A percentile compares a stretch with the other conserved stretches of the same genome.
These are phyloP conservation scores for Eristalis arbustorum DNA, from an alignment of 2,888 invertebrate species.

Conservation along the genomic window DNA sequence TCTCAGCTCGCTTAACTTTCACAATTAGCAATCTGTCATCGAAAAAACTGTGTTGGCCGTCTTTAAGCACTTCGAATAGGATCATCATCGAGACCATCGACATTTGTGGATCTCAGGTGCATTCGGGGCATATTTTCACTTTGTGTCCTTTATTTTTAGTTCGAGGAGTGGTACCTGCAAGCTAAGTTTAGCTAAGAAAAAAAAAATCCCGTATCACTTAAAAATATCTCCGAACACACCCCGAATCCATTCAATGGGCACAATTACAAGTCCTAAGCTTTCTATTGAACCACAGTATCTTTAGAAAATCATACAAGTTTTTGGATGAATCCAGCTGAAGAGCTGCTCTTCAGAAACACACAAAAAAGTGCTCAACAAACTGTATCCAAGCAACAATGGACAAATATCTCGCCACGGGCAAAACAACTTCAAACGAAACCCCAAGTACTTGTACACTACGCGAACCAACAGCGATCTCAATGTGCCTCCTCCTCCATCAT, in stretches of 20 bases:
- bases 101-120: too few species aligned
- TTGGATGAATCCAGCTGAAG: background rate
- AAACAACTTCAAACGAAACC: slow-evolving; percentile 8
- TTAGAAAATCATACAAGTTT: slow-evolving; percentile 3
- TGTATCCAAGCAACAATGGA: slow-evolving; percentile 9
- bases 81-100: background rate
- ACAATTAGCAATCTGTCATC: background rate
- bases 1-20: background rate
- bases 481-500: background rate
- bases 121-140: background rate
- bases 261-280: background rate
- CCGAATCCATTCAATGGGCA: background rate
- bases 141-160: background rate
- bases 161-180: background rate
- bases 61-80: background rate
- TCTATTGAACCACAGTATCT: background rate
- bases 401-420: slow-evolving; percentile 20
- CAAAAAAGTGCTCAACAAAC: background rate
- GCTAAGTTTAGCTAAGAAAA: background rate
- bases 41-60: background rate
- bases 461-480: background rate
- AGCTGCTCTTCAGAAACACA: background rate
- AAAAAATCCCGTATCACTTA: background rate
- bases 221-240: background rate
- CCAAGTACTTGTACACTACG: background rate